Evolutionary conservation across 2,888 invertebrate genomes (phyloP), one percentile per base, ranked within the genome.

Genomic region (Eristalinus aeneus): DNA sequence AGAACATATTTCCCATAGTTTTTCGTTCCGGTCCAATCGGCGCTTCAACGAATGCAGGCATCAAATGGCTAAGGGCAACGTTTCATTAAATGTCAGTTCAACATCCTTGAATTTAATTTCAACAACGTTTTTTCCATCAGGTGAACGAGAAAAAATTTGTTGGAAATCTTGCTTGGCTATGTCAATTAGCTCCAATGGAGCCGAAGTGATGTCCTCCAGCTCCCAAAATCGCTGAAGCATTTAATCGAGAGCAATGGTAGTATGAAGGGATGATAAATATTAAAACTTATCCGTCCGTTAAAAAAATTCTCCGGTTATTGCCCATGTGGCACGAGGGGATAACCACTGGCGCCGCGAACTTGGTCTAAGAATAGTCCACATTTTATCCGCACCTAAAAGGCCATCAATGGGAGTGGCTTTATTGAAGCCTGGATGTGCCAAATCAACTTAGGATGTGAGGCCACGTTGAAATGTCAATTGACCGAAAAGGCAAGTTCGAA

Each of bases 101-200:
- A 53, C 31, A 27, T 16, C 5, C n/a, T 77, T 83, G 46, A 73
- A 83, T 8, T 73, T 68, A 6, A 83, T 68, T 32, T 83, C 65
- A 22, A 83, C 72, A 2, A 83, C 32, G 61, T 83, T 73, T 54
- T 68, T 72, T 23, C 68, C 73, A 68, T 83, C 83, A 1, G 65
- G 23, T 23, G 83, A 64, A 12, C 77, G 67, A 36, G 54, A 39
- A 56, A 76, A 72, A 10, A 73, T 83, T 8, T 23, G 54, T 11
- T 34, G 23, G 56, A 72, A 77, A 60, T 73, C 39, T 11, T 36
- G 32, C 71, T 82, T 76, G 27, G 82, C 69, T n/a, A 27, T 22
- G 16, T 80, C 74, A 27, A 32, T 77, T 6, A 23, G 22, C 9
- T 60, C n/a, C 1, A 23, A 58, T 22, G 2, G 9, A 11, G 58